Conservation (phyloP, 2,888 invertebrate genomes). For the Caenorhabditis angaria region DNA sequence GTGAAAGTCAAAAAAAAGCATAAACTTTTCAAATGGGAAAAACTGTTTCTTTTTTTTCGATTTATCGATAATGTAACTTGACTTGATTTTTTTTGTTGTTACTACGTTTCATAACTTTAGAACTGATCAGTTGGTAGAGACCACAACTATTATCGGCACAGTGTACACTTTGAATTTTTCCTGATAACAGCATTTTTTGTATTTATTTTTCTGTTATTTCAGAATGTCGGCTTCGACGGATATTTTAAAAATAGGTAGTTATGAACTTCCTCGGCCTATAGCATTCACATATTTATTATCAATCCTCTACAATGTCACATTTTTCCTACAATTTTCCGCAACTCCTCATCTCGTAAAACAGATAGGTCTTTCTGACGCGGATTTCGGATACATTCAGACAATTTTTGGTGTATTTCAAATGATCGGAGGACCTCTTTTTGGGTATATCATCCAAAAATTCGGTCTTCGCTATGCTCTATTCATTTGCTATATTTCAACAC, state of each 20-base stretch:
- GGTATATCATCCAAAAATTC: conserved; percentile 54
- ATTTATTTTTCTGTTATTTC: not conserved
- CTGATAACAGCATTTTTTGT: not conserved
- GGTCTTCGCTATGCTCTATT: conserved; percentile 53
- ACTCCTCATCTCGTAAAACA: conserved; percentile 54
- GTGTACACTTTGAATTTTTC: conserved; percentile 9
- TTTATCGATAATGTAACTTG: too few species aligned
- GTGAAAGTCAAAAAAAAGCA: too few species aligned
- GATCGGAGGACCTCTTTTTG: conserved; percentile 62
- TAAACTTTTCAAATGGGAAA: too few species aligned
- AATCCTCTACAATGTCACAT: conserved; percentile 60
- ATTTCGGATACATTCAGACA: conserved; percentile 62
- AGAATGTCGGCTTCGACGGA: conserved; percentile 17
- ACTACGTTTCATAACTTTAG: too few species aligned
- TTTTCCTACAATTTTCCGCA: conserved; percentile 59
- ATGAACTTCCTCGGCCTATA: conserved; percentile 45
- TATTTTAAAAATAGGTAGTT: conserved; percentile 27
- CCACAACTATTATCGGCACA: too few species aligned
- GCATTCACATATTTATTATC: conserved; percentile 53
- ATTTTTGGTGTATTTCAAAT: conserved; percentile 62
- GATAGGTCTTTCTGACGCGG: conserved; percentile 50
- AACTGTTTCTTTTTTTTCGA: too few species aligned
- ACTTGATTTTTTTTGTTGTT: too few species aligned
- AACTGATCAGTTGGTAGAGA: too few species aligned
- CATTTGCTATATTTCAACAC: conserved; percentile 50